Evolutionary conservation across 1,140 invertebrate species (phyloP), one percentile per base, ranked within the genome.

Genomic region (Habropoda laboriosa): DNA sequence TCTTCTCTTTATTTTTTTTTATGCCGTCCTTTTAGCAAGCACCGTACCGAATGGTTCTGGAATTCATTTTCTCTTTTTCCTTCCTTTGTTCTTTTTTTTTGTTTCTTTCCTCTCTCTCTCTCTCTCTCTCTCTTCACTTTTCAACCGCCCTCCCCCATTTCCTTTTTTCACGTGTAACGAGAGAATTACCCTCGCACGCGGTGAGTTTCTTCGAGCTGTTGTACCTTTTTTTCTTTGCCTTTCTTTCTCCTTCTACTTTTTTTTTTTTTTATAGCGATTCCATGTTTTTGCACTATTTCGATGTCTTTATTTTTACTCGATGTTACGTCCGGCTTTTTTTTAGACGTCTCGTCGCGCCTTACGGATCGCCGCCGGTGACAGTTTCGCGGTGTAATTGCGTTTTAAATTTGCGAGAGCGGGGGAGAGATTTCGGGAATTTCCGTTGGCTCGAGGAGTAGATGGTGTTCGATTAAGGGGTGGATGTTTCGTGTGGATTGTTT

Each of bases 241-340:
- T 5, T 3, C 10, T 13, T 21, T 38, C 24, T 49, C 45, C 24
- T 42, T 3, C n/a, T n/a, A n/a, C n/a, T n/a, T n/a, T 63, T n/a
- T 16, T 42, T 13, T 38, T 30, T 32, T 55, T 47, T 51, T 60
- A 51, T 60, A 42, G 5, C 16, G 3, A 30, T 21, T 38, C 3
- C 7, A 16, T 40, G 7, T 2, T 27, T 74, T 38, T 27, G 3
- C 13, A 10, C 2, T n/a, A 3, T 61, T 13, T 40, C 32, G 75
- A 40, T 47, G 27, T 10, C 18, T 73, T 72, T 63, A 72, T 63
- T 79, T 73, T 40, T 67, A 67, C 5, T 32, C 12, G 32, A 16
- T 38, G 57, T 47, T 24, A 45, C 5, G 16, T 16, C 21, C 16
- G 16, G 27, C 4, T 16, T 35, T 45, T 64, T 64, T 53, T 18